Conservation (phyloP, 1,140 invertebrate genomes). For the Conus ventricosus region DNA sequence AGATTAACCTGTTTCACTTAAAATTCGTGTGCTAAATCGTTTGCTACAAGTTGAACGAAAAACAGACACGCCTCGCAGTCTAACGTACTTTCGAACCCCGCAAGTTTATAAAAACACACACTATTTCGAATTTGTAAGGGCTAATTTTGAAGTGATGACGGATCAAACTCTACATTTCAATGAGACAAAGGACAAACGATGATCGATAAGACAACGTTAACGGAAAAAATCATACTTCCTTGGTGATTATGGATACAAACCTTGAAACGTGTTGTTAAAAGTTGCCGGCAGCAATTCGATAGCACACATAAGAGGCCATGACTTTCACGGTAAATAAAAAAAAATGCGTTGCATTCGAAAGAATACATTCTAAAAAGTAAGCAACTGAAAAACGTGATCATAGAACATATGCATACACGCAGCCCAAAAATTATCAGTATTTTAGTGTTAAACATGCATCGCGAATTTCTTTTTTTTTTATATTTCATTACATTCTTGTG, state of each 20-base stretch:
- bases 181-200: no score
- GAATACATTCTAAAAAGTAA: neutral
- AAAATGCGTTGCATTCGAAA: neutral
- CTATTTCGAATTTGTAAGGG: no score
- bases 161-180: no score
- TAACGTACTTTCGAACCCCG: no score
- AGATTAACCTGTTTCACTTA: no score
- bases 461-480: neutral
- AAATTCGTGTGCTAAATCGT: no score
- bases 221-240: no score
- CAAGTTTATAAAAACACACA: no score
- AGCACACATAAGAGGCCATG: slow-evolving; percentile 27
- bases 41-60: no score
- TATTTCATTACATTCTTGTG: neutral
- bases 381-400: neutral
- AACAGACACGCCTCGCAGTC: no score
- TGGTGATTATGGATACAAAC: slow-evolving; percentile 6
- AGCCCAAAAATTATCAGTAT: neutral
- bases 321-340: slow-evolving; percentile 1
- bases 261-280: neutral
- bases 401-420: neutral
- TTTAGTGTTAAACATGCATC: neutral
- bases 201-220: no score
- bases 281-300: slow-evolving; percentile 11
- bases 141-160: no score